Base-by-base conservation (phyloP, 2,113 vertebrate genomes). In the Hyla sarda region DNA sequence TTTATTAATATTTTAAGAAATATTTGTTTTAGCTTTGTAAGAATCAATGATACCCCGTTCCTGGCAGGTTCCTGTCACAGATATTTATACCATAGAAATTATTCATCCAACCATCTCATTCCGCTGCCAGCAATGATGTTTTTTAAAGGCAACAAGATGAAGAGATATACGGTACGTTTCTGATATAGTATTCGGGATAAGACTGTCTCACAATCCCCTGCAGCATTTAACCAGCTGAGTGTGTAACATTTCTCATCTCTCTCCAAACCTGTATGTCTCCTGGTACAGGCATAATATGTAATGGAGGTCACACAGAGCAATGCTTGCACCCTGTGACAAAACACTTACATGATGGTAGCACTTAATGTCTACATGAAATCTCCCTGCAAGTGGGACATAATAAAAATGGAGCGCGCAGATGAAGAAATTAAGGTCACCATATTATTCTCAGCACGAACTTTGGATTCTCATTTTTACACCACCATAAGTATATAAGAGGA, bases 181-280 rank as follows among this genome's bases (percentile, higher is more conserved):
- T 79, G 83, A 85, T 67, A 69, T 52, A 50, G 62, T 71, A 85
- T 85, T 85, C 47, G 71, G 19, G 75, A 56, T 85, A 45, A 85
- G 47, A 79, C 60, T 56, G 54, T 85, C 48, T 78, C 75, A 56
- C 25, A 85, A 85, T 71, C 30, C 84, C 75, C 83, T 69, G 23
- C 60, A 71, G 84, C 84, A 85, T 85, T 71, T 28, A 79, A 71
- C 84, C 75, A 85, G 45, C 83, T 71, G 54, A 77, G 58, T 78
- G 47, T 77, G 5, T 77, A 65, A 85, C 60, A 41, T 60, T 56
- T 77, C 28, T 77, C 12, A 34, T 47, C 58, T 50, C 72, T 85
- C 50, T 47, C 37, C 73, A 85, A 84, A 77, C 73, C 83, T 47
- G 58, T 84, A 50, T 25, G 54, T 77, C 83, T 77, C 41, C 28